A percentile compares a stretch with the other conserved stretches of the same genome.
phyloP scores from a whole-genome alignment of 2,797 vertebrate species.

The Carcharodon carcharias region DNA sequence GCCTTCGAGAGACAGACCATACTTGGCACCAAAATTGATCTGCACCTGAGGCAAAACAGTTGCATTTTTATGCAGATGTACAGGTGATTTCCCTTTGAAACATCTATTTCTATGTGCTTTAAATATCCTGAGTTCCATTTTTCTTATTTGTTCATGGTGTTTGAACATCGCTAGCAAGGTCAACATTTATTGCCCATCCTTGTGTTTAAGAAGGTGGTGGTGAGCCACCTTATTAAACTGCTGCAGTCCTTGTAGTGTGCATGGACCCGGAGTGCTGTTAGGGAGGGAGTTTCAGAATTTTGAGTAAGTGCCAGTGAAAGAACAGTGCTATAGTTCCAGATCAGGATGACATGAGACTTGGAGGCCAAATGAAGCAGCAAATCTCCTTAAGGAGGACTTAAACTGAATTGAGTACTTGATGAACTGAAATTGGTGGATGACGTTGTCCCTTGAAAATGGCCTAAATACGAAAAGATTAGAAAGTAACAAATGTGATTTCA shows the following conservation, averaged over 20 bases:
- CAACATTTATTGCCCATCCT: too few relatives aligned
- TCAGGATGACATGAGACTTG: neutral
- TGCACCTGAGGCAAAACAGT: neutral
- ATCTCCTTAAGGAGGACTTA: neutral
- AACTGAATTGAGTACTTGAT: neutral
- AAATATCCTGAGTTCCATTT: neutral
- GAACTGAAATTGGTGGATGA: neutral
- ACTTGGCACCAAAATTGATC: neutral
- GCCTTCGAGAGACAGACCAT: neutral
- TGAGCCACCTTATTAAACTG: too few relatives aligned
- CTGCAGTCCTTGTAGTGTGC: too few relatives aligned
- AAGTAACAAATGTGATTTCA: neutral
- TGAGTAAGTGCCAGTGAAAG: too few relatives aligned
- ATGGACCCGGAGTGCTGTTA: too few relatives aligned
- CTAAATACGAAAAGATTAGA: neutral
- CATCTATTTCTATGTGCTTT: neutral
- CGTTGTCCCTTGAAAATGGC: neutral
- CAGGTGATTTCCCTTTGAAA: neutral
- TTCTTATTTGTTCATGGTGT: too few relatives aligned
- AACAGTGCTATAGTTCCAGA: neutral
- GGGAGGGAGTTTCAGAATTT: too few relatives aligned
- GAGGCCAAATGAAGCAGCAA: neutral
- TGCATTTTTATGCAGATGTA: neutral
- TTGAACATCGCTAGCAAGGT: too few relatives aligned
- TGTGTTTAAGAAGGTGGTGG: too few relatives aligned